Base-by-base conservation (phyloP, 2,113 vertebrate species). In the Pollachius pollachius region DNA sequence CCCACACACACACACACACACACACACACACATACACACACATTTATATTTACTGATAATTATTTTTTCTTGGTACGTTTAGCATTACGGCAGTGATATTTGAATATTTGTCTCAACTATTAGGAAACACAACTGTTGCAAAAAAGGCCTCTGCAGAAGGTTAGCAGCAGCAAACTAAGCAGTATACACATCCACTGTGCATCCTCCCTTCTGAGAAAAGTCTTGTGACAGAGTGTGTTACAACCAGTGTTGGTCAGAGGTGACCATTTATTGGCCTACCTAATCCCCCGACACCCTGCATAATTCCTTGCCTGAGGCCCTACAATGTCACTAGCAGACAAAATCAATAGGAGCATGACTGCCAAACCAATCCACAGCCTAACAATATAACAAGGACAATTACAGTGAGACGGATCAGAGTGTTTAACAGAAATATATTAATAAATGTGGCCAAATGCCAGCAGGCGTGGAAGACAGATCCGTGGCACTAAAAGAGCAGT, bases 191-290 rank as follows among this genome's bases (percentile, higher is more conserved):
- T 72, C 54, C 67, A 58, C 64, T 63, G 66, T 34, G 67, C 69
- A 64, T 52, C 19, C 80, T 78, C 59, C 69, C 18, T 73, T 76
- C 76, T 48, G 58, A 57, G 62, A 11, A 85, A 57, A 69, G 70
- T 81, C 78, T 65, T 68, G 75, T 75, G 67, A 72, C 76, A 75
- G 67, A 9, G 52, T 72, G 75, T 72, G 78, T 77, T 57, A 59
- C 54, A 80, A 70, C 76, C 17, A 1, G 37, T 63, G 0, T 37
- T 62, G 85, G 87, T 88, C 78, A 79, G 75, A 89, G 82, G 82
- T 88, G 78, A 74, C 78, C 82, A 83, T 88, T 85, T 85, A 89
- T 83, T 73, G 73, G 72, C 77, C 83, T 82, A 52, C 78, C 85
- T 87, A 85, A 85, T 87, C 77, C 76, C 61, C 68, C 72, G 79